Conservation (phyloP, 1,140 invertebrate species). For the Bradysia coprophila region DNA sequence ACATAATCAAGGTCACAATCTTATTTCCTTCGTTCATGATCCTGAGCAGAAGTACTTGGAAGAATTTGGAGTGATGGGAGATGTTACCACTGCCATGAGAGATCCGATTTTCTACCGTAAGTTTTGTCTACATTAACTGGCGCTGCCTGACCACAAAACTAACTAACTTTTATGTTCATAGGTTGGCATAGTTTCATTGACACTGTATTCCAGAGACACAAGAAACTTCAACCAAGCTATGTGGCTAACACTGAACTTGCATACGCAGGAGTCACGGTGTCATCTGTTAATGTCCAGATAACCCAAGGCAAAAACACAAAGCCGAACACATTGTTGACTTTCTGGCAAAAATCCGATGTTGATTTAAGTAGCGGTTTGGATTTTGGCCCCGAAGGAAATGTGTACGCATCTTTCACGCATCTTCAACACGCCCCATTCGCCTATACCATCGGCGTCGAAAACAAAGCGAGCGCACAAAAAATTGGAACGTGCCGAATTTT, state of each 20-base stretch:
- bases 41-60: constrained; percentile 32
- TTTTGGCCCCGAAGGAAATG: constrained; percentile 26
- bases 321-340: constrained; percentile 24
- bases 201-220: constrained; percentile 50
- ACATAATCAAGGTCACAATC: constrained; percentile 34
- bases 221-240: constrained; percentile 40
- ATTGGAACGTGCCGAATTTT: constrained; percentile 25
- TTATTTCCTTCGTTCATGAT: constrained; percentile 33
- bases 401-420: constrained; percentile 26
- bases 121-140: too few species aligned
- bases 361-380: constrained; percentile 31
- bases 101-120: constrained; percentile 54
- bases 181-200: constrained; percentile 60
- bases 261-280: not conserved
- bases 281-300: not conserved
- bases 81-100: constrained; percentile 43
- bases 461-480: constrained; percentile 16
- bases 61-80: constrained; percentile 38
- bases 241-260: constrained; percentile 11
- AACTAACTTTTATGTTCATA: constrained; percentile 67
- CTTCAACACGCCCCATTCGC: constrained; percentile 25
- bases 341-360: constrained; percentile 29
- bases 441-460: constrained; percentile 17
- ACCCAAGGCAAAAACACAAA: not conserved
- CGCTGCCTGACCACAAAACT: too few species aligned